These are phyloP conservation scores for Pollicipes pollicipes DNA, from an alignment of 1,140 invertebrate species.

Conservation along the genomic window DNA sequence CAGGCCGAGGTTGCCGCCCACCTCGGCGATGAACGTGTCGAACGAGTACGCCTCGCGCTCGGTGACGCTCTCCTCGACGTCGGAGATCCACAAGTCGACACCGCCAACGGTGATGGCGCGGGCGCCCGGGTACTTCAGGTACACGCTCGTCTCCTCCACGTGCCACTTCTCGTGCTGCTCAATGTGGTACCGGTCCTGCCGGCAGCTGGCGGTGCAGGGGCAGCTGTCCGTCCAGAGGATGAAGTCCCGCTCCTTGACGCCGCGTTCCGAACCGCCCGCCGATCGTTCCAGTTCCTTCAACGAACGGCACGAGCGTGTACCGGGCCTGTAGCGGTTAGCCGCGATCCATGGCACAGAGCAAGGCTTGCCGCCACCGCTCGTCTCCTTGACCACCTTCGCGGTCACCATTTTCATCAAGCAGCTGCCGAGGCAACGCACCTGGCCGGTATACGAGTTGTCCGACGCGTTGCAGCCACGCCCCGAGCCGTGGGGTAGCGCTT, in stretches of 20 bases:
- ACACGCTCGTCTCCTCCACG: neutral
- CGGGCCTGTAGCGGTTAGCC: neutral
- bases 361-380: too few species aligned
- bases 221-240: neutral
- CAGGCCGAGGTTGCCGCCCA: neutral
- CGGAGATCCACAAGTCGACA: neutral
- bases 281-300: neutral
- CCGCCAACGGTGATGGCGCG: neutral
- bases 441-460: neutral
- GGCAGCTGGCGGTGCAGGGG: neutral
- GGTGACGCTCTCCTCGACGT: neutral
- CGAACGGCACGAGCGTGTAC: neutral
- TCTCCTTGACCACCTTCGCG: neutral
- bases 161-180: neutral
- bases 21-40: neutral
- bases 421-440: neutral
- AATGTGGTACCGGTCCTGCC: neutral
- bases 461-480: neutral
- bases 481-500: neutral
- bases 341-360: neutral
- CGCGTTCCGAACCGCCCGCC: neutral
- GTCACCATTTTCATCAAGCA: neutral
- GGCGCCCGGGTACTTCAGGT: neutral
- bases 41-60: conserved; percentile 1
- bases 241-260: neutral